A percentile compares a stretch with the other conserved stretches of the same genome.
phyloP scores from a whole-genome alignment of 2,888 invertebrate species.

The Deroplatys truncata region DNA sequence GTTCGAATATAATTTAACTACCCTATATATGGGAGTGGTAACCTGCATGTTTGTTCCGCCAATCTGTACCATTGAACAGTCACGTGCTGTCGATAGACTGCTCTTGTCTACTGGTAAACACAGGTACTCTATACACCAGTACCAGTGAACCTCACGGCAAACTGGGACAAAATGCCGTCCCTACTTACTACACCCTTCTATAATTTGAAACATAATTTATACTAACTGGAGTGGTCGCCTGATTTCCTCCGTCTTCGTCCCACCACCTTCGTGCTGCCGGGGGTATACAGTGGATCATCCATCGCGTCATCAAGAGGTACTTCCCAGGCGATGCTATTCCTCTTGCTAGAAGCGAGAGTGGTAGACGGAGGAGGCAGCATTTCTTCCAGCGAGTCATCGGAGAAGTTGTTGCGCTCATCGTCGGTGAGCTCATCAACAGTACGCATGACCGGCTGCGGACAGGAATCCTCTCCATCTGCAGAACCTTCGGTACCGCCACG shows the following conservation, averaged over 20 bases:
- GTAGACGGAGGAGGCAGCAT: slow-evolving; percentile 60
- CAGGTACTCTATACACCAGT: no score
- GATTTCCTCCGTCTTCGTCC: slow-evolving; percentile 47
- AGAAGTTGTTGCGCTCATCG: slow-evolving; percentile 59
- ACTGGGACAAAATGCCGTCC: no score
- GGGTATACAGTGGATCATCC: slow-evolving; percentile 63
- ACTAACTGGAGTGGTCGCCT: slow-evolving; percentile 48
- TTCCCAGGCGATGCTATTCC: slow-evolving; percentile 84
- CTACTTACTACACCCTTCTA: no score
- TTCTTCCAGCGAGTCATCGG: slow-evolving; percentile 80
- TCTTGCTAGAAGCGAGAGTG: slow-evolving; percentile 50
- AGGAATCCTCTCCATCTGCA: slow-evolving; percentile 36
- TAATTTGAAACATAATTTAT: no score
- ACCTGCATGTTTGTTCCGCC: no score
- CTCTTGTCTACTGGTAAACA: no score
- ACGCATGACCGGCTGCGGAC: slow-evolving; percentile 34
- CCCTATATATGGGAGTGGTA: no score
- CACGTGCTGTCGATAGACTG: no score
- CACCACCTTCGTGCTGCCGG: slow-evolving; percentile 63
- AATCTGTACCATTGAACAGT: no score
- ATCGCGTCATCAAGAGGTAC: slow-evolving; percentile 64
- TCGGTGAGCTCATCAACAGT: slow-evolving; percentile 37
- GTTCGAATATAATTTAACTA: no score
- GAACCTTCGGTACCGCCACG: slow-evolving; percentile 40
- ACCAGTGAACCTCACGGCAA: no score